Evolutionary conservation across 2,797 vertebrate species (phyloP).

Genomic region (Danionella dracula): DNA sequence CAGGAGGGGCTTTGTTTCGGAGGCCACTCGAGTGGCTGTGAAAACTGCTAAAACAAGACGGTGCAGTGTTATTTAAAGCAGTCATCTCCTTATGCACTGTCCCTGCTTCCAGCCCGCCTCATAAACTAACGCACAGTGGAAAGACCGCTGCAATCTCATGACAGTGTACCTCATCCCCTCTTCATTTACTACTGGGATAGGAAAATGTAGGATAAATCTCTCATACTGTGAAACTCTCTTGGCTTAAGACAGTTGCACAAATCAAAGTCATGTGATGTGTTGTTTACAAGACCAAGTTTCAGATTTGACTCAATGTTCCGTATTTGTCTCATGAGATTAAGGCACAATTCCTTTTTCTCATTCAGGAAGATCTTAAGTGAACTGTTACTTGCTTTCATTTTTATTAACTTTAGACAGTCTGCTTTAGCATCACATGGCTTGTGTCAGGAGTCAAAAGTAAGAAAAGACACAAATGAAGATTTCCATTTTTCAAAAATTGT

Average conservation of each 20-base stretch:
- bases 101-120: constrained; percentile 44
- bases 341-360: no score
- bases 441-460: no score
- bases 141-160: neutral
- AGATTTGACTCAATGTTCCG: neutral
- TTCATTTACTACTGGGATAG: neutral
- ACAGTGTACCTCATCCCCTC: neutral
- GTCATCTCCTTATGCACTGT: constrained; percentile 48
- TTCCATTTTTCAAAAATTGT: no score
- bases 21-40: constrained; percentile 67
- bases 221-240: neutral
- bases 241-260: neutral
- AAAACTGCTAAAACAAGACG: constrained; percentile 69
- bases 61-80: constrained; percentile 66
- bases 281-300: neutral
- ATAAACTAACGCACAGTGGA: constrained; percentile 1
- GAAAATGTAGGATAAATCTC: neutral
- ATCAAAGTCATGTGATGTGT: neutral
- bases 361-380: no score
- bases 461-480: no score
- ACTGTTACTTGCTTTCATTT: no score
- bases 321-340: no score
- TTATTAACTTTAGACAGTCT: no score
- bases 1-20: constrained; percentile 69
- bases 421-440: no score